Evolutionary conservation across 2,888 invertebrate genomes (phyloP).

Genomic region (Aleiodes leptofemur): DNA sequence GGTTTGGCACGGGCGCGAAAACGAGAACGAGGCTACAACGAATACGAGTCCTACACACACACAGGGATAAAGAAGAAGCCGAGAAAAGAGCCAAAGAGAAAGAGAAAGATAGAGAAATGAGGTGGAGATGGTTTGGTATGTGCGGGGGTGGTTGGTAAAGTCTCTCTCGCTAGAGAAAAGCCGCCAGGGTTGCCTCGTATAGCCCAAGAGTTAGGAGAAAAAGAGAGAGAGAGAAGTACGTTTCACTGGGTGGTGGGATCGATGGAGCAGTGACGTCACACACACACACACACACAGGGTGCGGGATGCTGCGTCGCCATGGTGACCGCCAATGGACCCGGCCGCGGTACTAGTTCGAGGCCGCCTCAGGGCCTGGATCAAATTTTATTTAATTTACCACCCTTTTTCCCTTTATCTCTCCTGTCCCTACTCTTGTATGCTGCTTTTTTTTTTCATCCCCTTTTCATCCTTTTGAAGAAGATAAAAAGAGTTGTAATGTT

Average conservation of each 20-base stretch:
- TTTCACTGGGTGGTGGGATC: constrained; percentile 70
- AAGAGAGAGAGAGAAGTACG: constrained; percentile 57
- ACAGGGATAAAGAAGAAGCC: constrained; percentile 38
- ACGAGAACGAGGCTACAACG: constrained; percentile 50
- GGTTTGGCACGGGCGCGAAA: constrained; percentile 48
- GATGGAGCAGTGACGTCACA: constrained; percentile 74
- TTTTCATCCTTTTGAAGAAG: constrained; percentile 24
- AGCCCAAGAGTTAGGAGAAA: constrained; percentile 39
- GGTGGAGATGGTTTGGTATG: constrained; percentile 38
- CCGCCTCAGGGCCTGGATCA: constrained; percentile 48
- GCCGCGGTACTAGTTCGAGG: constrained; percentile 57
- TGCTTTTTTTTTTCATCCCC: background rate
- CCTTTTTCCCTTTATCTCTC: constrained; percentile 30
- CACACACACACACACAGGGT: constrained; percentile 57
- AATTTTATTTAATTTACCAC: constrained; percentile 49
- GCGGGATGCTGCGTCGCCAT: constrained; percentile 74
- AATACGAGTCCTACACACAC: constrained; percentile 40
- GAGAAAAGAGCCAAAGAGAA: constrained; percentile 47
- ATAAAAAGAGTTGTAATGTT: background rate
- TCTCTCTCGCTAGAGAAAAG: constrained; percentile 23
- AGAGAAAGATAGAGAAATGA: constrained; percentile 41
- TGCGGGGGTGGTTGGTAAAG: constrained; percentile 33
- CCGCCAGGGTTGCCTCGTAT: constrained; percentile 39
- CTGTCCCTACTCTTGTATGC: background rate
- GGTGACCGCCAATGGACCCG: constrained; percentile 75